phyloP scores from a whole-genome alignment of 2,797 vertebrate genomes.

The Poeciliopsis infans region DNA sequence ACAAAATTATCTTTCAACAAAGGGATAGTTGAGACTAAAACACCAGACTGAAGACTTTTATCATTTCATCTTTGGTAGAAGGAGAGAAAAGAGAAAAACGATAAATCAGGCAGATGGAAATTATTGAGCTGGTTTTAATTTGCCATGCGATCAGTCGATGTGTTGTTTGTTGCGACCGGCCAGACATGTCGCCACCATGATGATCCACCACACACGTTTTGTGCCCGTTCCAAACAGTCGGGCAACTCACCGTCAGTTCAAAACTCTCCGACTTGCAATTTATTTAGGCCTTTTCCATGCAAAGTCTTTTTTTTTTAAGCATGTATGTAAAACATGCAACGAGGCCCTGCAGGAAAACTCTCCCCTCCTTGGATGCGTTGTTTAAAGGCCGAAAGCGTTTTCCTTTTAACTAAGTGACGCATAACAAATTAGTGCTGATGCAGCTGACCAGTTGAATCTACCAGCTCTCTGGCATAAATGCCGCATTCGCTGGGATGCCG shows the following conservation, averaged over 20 bases:
- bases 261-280: neutral
- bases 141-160: too few species aligned
- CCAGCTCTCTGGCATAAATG: conserved; percentile 24
- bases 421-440: neutral
- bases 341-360: neutral
- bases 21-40: too few species aligned
- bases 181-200: neutral
- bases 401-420: neutral
- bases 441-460: neutral
- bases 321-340: neutral
- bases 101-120: too few species aligned
- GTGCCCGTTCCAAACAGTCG: neutral
- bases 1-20: too few species aligned
- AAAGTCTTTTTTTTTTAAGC: neutral
- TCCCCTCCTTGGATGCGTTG: neutral
- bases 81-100: too few species aligned
- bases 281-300: neutral
- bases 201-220: neutral
- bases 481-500: neutral
- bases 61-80: too few species aligned
- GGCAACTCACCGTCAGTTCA: neutral
- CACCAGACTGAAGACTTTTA: too few species aligned
- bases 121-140: too few species aligned
- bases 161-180: too few species aligned
- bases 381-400: neutral